phyloP scores from a whole-genome alignment of 2,113 vertebrate species.

The Rhinoderma darwinii region DNA sequence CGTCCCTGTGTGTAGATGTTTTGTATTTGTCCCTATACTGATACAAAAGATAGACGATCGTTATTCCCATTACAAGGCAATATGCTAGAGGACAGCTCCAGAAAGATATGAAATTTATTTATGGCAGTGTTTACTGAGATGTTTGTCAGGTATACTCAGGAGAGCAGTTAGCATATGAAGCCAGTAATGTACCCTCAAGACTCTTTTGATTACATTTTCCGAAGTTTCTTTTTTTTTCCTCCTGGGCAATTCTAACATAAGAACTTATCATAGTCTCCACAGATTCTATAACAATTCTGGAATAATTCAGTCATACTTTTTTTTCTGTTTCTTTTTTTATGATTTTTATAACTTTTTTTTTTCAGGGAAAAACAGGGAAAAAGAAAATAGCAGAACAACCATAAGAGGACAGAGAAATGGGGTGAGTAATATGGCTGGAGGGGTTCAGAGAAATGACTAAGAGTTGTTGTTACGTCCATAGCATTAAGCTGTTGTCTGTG shows the following conservation, averaged over 20 bases:
- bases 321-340: neutral
- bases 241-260: neutral
- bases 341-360: neutral
- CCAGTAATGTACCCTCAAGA: neutral
- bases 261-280: neutral
- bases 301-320: neutral
- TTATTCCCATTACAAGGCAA: neutral
- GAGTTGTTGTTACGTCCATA: no score
- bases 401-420: no score
- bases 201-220: neutral
- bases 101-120: neutral
- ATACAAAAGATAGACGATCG: neutral
- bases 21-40: neutral
- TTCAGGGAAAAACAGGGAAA: neutral
- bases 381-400: no score
- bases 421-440: no score
- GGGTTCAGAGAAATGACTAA: no score
- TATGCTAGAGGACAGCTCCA: neutral
- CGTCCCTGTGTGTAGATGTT: neutral
- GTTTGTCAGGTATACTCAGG: slow-evolving; percentile 1
- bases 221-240: neutral
- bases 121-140: slow-evolving; percentile 8
- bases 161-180: slow-evolving; percentile 24
- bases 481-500: no score
- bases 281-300: neutral